phyloP scores from a whole-genome alignment of 1,140 invertebrate species.

The Drosophila rufa region DNA sequence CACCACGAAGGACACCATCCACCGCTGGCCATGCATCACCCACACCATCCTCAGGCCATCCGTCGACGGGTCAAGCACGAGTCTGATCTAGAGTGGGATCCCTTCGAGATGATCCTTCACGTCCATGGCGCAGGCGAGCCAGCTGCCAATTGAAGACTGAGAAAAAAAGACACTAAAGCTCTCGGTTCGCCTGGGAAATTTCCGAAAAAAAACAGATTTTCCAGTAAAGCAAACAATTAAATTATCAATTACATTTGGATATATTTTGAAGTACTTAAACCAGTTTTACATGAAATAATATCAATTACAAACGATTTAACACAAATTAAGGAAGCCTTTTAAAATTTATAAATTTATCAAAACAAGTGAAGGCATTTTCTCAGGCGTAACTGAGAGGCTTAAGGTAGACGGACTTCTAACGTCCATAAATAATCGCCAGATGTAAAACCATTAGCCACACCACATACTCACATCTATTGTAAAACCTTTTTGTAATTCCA shows the following conservation, averaged over 20 bases:
- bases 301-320: no score
- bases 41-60: constrained; percentile 41
- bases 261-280: neutral
- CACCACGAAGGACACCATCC: constrained; percentile 44
- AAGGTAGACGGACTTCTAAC: constrained; percentile 21
- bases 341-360: neutral
- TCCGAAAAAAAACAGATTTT: no score
- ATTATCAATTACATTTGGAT: no score
- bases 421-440: constrained; percentile 58
- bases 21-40: constrained; percentile 49
- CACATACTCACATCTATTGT: constrained; percentile 20
- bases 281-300: no score
- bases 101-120: constrained; percentile 82
- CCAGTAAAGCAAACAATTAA: neutral
- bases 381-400: constrained; percentile 13
- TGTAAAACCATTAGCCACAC: constrained; percentile 54
- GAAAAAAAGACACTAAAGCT: neutral
- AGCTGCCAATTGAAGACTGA: constrained; percentile 78
- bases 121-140: constrained; percentile 75
- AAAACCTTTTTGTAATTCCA: constrained; percentile 61
- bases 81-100: constrained; percentile 82
- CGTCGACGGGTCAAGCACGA: constrained; percentile 71
- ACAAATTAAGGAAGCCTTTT: neutral
- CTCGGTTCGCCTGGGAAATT: constrained; percentile 3
- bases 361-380: neutral